These are phyloP conservation scores for Styela plicata DNA, from an alignment of 23 tunicate species.

Conservation along the genomic window DNA sequence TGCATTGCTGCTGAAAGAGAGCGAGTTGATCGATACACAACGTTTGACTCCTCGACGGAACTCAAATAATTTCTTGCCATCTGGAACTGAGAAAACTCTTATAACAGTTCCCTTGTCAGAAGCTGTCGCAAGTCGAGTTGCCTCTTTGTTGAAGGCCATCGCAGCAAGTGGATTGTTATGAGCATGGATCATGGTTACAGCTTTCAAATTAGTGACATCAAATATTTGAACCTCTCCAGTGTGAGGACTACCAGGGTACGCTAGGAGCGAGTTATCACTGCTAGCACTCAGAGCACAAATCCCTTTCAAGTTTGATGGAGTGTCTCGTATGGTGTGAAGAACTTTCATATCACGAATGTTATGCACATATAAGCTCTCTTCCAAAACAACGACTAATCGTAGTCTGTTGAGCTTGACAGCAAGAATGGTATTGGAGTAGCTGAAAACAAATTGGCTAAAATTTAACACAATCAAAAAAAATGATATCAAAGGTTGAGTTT, in stretches of 20 bases:
- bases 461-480: no score
- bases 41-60: conserved; percentile 78
- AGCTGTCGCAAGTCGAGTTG: conserved; percentile 73
- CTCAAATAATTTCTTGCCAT: conserved; percentile 72
- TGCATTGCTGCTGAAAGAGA: conserved; percentile 55
- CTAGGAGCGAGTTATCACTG: conserved; percentile 51
- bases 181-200: conserved; percentile 76
- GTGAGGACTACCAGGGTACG: conserved; percentile 67
- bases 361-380: conserved; percentile 64
- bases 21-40: conserved; percentile 59
- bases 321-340: conserved; percentile 72
- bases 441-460: no score
- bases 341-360: conserved; percentile 66
- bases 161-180: conserved; percentile 89
- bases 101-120: conserved; percentile 91
- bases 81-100: conserved; percentile 69
- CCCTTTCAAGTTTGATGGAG: conserved; percentile 76
- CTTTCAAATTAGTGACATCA: conserved; percentile 59
- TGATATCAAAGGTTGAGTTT: no score
- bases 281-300: conserved; percentile 59
- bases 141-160: conserved; percentile 46
- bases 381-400: conserved; percentile 64
- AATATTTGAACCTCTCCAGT: conserved; percentile 79
- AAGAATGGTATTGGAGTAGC: conserved; percentile 66
- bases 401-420: conserved; percentile 80